Evolutionary conservation across 2,797 vertebrate genomes (phyloP).

Genomic region (Rhyacichthys aspro): DNA sequence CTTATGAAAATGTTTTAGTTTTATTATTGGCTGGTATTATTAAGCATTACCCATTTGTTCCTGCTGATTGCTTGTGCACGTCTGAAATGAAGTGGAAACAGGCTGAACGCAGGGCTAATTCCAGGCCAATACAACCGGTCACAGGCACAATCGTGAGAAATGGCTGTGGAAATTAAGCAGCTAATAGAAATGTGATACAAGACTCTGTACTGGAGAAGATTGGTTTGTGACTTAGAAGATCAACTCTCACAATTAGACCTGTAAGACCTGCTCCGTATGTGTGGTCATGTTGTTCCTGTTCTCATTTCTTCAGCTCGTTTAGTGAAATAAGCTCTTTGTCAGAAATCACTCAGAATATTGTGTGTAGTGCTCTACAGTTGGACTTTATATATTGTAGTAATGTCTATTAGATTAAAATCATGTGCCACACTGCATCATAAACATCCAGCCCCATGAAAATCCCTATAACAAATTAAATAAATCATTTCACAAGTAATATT

Average conservation of each 20-base stretch:
- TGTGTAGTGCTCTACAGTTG: too few relatives aligned
- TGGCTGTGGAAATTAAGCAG: slow-evolving; percentile 37
- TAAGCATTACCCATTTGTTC: background rate
- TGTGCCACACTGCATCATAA: too few relatives aligned
- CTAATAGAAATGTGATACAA: slow-evolving; percentile 52
- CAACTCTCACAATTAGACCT: slow-evolving; percentile 50
- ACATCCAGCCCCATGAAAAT: too few relatives aligned
- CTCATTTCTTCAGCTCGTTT: too few relatives aligned
- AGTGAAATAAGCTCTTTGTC: too few relatives aligned
- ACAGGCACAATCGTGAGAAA: slow-evolving; percentile 21
- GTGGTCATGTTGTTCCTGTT: background rate
- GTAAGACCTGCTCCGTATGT: slow-evolving; percentile 15
- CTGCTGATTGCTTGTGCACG: background rate
- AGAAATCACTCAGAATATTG: too few relatives aligned
- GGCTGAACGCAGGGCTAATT: slow-evolving; percentile 13
- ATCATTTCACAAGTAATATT: too few relatives aligned
- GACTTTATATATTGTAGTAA: too few relatives aligned
- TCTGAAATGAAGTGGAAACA: slow-evolving; percentile 7
- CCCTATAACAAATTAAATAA: too few relatives aligned
- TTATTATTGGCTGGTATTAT: background rate
- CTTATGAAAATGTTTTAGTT: too few relatives aligned
- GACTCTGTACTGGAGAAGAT: slow-evolving; percentile 45
- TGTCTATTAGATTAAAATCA: too few relatives aligned
- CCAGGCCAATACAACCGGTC: slow-evolving; percentile 4
- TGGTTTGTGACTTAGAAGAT: slow-evolving; percentile 56